Evolutionary conservation across 2,888 invertebrate genomes (phyloP), one percentile per base, ranked within the genome.

Genomic region (Dinocampus coccinellae): DNA sequence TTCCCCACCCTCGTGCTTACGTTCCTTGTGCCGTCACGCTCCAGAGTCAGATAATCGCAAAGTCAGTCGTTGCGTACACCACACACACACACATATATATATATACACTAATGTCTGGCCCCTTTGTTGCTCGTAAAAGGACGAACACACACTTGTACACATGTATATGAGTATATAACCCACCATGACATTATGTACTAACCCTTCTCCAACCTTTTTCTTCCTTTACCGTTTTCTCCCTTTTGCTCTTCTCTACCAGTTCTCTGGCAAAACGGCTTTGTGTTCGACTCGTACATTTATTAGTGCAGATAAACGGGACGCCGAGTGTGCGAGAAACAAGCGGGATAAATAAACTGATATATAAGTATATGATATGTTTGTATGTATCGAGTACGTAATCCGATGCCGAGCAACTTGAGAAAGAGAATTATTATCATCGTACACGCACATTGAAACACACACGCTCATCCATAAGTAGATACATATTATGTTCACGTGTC

Each of bases 241-340:
- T 60, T 34, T n/a, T 29, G 16, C n/a, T 16, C 20, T 63, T 39
- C 60, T 36, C 29, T 33, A 36, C 29, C 34, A 24, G 36, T 13
- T 53, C 26, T 57, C n/a, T 13, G 10, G 55, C 47, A 55, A 70
- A 70, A 47, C 47, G 62, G 60, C 62, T 39, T 77, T 79, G 79
- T 83, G 81, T 82, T 80, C 77, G 76, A 79, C 77, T 73, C 72
- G 75, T 76, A 77, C 80, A 81, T 83, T 84, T 82, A 82, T 83
- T 82, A 82, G 78, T 79, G 79, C 73, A 78, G 80, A 82, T 82
- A 82, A 81, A 81, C 78, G 81, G 76, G 77, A 76, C 74, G 68
- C 65, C 63, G 68, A 57, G 70, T 64, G 34, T 34, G 47, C 11
- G 22, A 52, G 24, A 36, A 20, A 34, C 58, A 57, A 66, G 61